Conservation (phyloP, 2,888 invertebrate genomes). For the Nipponacmea schrenckii region DNA sequence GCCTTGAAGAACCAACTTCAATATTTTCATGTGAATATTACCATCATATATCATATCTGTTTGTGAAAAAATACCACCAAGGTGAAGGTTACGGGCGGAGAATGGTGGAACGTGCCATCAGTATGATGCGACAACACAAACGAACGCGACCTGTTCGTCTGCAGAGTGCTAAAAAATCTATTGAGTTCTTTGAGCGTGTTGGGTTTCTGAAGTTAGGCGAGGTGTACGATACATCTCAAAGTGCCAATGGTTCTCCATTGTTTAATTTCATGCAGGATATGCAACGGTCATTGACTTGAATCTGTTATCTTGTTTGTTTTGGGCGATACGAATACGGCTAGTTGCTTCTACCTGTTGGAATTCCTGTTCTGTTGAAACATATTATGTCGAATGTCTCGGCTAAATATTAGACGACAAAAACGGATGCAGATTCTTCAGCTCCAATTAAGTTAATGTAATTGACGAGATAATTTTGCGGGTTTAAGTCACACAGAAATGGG, state of each 20-base stretch:
- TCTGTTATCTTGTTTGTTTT: too few relatives aligned
- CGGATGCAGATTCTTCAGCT: too few relatives aligned
- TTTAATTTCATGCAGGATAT: constrained; percentile 42
- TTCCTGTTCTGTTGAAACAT: too few relatives aligned
- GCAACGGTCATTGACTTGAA: constrained; percentile 21
- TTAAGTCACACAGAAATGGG: too few relatives aligned
- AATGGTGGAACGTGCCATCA: constrained; percentile 32
- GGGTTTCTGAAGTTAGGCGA: constrained; percentile 36
- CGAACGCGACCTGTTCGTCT: constrained; percentile 36
- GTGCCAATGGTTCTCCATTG: constrained; percentile 32
- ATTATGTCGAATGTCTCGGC: too few relatives aligned
- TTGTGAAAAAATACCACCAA: constrained; percentile 44
- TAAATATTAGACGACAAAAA: too few relatives aligned
- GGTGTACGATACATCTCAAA: constrained; percentile 35
- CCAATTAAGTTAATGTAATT: too few relatives aligned
- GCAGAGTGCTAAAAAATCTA: constrained; percentile 42
- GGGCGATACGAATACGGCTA: too few relatives aligned
- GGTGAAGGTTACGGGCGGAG: constrained; percentile 36
- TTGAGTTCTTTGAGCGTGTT: constrained; percentile 43
- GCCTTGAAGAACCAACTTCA: constrained; percentile 24
- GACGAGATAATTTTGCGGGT: too few relatives aligned
- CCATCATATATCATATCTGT: constrained; percentile 44
- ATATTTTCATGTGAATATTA: constrained; percentile 39
- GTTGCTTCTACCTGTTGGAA: too few relatives aligned
- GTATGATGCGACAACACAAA: constrained; percentile 29